Evolutionary conservation across 2,888 invertebrate genomes (phyloP), one percentile per base, ranked within the genome.

Genomic region (Eupithecia inturbata): DNA sequence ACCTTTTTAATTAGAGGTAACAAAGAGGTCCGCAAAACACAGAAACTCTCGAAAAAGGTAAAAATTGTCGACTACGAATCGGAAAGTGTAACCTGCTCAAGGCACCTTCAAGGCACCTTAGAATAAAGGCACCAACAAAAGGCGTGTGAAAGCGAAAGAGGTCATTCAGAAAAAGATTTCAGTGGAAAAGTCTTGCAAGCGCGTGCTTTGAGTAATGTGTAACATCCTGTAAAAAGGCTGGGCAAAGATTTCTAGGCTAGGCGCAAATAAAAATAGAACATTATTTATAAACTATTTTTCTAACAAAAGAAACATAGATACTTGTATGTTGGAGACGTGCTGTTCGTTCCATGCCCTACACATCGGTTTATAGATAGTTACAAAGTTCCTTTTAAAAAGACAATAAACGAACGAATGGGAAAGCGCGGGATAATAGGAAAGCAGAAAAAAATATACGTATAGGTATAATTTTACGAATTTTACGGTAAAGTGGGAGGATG

Each of bases 151-250:
- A 70, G 39, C 49, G 73, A 77, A 79, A 74, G 70, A 70, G 77
- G 77, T 76, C 79, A 78, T 63, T 19, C 70, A 67, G 70, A 79
- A 77, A 75, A 70, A 72, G 71, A 67, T 73, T 72, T 62, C 72
- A 72, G 28, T 26, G 67, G 45, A 62, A 62, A 28, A 68, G 16
- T 63, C 66, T 67, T 67, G n/a, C 49, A 67, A 12, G 28, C 67
- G 45, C 67, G 45, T 22, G 41, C 41, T 57, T 57, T 57, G 26
- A 57, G 57, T 57, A 57, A 57, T 57, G 57, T 57, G 26, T 57
- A 57, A 26, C 57, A 26, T 57, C 26, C 57, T 57, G 57, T 26
- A 14, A 57, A 22, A 53, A n/a, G 57, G 9, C 10, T 26, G 14
- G 4, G 22, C 57, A 57, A 57, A 57, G 57, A 57, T 26, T 22